phyloP scores from a whole-genome alignment of 2,888 invertebrate genomes.

The Oxyteleia sp. region DNA sequence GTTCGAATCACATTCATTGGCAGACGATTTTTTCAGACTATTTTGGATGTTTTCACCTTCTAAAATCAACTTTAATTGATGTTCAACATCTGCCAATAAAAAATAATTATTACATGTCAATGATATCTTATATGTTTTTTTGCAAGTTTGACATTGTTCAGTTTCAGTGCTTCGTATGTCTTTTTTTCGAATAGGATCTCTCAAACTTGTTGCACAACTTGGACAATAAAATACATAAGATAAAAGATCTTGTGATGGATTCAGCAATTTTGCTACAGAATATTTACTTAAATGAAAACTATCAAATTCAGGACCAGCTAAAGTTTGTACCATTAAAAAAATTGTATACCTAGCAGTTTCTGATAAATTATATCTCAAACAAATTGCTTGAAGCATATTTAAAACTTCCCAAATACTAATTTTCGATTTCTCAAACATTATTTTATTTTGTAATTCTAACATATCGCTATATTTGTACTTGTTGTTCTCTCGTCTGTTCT shows the following conservation, averaged over 20 bases:
- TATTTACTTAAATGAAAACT: conserved; percentile 19
- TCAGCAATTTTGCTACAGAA: conserved; percentile 5
- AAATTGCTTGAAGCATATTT: conserved; percentile 25
- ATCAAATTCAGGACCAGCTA: conserved; percentile 34
- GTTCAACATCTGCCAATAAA: not conserved
- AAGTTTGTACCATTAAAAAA: conserved; percentile 15
- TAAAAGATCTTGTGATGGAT: conserved; percentile 18
- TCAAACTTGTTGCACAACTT: not conserved
- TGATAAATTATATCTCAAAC: conserved; percentile 17
- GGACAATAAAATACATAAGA: conserved; percentile 33
- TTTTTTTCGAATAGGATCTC: not conserved
- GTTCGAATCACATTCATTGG: no score
- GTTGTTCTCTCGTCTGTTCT: no score
- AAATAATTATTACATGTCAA: not conserved
- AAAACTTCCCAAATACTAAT: conserved; percentile 29
- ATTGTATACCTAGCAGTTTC: conserved; percentile 27
- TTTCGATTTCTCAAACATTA: conserved; percentile 34
- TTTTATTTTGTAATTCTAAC: no score
- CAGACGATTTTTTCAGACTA: no score
- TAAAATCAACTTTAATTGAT: not conserved
- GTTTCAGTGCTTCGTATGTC: no score
- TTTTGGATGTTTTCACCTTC: no score
- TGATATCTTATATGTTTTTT: not conserved
- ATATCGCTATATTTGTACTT: no score
- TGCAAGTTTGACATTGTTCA: not conserved